A percentile compares a stretch with the other conserved stretches of the same genome.
These are phyloP conservation scores for Montipora cactus DNA, from an alignment of 64 coral and sea anemone genomes.

Conservation along the genomic window DNA sequence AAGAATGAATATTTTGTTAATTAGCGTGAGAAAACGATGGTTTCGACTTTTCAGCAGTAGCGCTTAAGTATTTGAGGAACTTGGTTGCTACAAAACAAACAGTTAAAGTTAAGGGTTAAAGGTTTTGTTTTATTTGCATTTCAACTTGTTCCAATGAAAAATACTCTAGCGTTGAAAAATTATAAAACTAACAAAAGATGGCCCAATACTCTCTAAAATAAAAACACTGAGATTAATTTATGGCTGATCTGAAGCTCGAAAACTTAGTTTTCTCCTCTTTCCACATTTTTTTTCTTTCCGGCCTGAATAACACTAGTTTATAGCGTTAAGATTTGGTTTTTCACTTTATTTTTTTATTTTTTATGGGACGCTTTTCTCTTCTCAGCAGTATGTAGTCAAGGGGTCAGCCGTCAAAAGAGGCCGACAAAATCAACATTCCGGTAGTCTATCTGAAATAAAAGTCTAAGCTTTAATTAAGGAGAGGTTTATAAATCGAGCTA, in stretches of 20 bases:
- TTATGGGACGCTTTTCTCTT: not conserved
- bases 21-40: not conserved
- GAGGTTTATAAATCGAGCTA: too few relatives aligned
- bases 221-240: too few relatives aligned
- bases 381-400: not conserved
- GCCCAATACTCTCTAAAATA: not conserved
- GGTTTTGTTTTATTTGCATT: conserved; percentile 18
- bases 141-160: not conserved
- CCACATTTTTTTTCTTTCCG: too few relatives aligned
- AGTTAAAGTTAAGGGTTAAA: not conserved
- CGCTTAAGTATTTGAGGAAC: not conserved
- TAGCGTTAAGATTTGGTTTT: too few relatives aligned
- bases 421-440: not conserved
- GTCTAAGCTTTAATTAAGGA: not conserved
- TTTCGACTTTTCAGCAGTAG: not conserved
- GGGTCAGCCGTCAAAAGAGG: not conserved
- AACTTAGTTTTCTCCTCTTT: too few relatives aligned
- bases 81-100: not conserved
- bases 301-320: too few relatives aligned
- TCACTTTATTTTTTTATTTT: too few relatives aligned
- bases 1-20: not conserved
- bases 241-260: too few relatives aligned
- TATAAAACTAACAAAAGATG: not conserved
- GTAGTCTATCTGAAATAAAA: not conserved
- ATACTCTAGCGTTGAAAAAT: not conserved